These are phyloP conservation scores for Propithecus deckenii DNA, from an alignment of 2,797 vertebrate species.

Conservation along the genomic window DNA sequence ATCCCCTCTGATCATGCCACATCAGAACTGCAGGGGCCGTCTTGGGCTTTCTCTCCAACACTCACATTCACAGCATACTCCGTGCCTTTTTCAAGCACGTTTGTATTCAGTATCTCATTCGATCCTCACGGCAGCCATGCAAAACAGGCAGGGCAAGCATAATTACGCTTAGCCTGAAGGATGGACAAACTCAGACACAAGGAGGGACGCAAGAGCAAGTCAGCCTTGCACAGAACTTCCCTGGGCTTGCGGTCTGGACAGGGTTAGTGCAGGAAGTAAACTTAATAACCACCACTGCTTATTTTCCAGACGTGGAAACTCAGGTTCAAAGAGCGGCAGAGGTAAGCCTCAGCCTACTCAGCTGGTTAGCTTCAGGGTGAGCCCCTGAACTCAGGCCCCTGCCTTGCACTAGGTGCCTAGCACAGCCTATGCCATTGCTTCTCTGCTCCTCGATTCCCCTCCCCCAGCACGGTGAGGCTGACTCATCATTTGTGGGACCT, in stretches of 20 bases:
- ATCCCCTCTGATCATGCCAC: background rate
- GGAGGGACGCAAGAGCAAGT: background rate
- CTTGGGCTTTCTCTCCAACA: background rate
- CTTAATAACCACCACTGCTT: background rate
- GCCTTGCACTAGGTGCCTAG: background rate
- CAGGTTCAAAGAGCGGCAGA: background rate
- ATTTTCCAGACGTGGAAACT: background rate
- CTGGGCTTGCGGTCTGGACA: background rate
- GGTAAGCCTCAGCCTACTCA: no score
- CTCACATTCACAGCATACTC: background rate
- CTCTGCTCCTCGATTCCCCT: background rate
- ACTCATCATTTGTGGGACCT: background rate
- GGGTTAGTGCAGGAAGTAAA: background rate
- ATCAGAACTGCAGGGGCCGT: background rate
- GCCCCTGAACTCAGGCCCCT: no score
- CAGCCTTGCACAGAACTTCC: background rate
- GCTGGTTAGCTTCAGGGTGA: background rate
- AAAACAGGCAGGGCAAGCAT: background rate
- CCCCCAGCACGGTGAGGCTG: background rate
- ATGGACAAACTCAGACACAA: background rate
- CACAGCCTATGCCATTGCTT: background rate
- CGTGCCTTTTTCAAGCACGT: background rate
- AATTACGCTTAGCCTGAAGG: background rate
- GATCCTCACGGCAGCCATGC: background rate
- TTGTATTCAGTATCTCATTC: background rate